A percentile compares a stretch with the other conserved stretches of the same genome.
These are phyloP conservation scores for Nineta flava DNA, from an alignment of 2,888 invertebrate species.

Conservation along the genomic window DNA sequence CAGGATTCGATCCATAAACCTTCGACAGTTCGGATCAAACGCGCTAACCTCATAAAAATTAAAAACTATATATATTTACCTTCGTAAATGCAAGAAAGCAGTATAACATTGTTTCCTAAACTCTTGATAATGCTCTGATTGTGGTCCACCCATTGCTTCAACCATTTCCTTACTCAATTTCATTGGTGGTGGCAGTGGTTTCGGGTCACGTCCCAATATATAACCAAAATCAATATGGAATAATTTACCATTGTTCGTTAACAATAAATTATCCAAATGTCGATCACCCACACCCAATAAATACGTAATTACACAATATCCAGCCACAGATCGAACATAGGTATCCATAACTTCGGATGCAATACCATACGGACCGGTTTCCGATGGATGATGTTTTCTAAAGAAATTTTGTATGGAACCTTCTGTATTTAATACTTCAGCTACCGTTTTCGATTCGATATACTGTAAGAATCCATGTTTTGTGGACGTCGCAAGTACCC, in stretches of 20 bases:
- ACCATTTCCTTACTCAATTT: slow-evolving; percentile 99
- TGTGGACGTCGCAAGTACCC: slow-evolving; percentile 88
- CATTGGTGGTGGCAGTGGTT: slow-evolving; percentile 98
- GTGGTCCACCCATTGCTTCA: slow-evolving; percentile 87
- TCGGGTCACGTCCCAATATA: slow-evolving; percentile 93
- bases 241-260: slow-evolving; percentile 77
- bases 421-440: slow-evolving; percentile 75
- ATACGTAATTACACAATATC: slow-evolving; percentile 97
- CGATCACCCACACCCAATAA: slow-evolving; percentile 93
- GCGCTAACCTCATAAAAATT: too few species aligned
- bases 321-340: slow-evolving; percentile 89
- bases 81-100: slow-evolving; percentile 83
- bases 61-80: slow-evolving; percentile 29
- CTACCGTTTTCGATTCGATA: slow-evolving; percentile 82
- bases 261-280: slow-evolving; percentile 89
- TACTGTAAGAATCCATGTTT: slow-evolving; percentile 95
- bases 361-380: slow-evolving; percentile 79
- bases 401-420: slow-evolving; percentile 89
- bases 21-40: too few species aligned
- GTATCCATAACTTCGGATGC: slow-evolving; percentile 93
- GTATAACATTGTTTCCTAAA: slow-evolving; percentile 92
- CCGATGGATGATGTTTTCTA: slow-evolving; percentile 75
- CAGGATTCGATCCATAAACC: too few species aligned
- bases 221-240: slow-evolving; percentile 99
- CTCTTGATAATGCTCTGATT: slow-evolving; percentile 83